Base-by-base conservation (phyloP, 2,797 vertebrate genomes). In the Chrosomus eos region DNA sequence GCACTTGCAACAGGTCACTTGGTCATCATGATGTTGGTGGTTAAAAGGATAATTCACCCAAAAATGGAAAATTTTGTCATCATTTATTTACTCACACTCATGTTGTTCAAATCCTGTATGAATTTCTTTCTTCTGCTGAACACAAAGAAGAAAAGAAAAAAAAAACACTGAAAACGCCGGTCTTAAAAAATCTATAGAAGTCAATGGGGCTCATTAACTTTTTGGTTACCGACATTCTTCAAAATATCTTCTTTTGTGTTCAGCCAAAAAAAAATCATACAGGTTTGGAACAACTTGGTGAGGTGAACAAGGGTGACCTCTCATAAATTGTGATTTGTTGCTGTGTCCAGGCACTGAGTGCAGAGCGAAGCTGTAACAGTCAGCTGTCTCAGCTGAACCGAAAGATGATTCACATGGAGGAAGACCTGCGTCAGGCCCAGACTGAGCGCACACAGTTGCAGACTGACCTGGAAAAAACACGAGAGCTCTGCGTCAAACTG, bases 401-500 rank as follows among this genome's bases (percentile, higher is more conserved):
- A 36, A 94, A 91, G 75, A 80, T 93, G 83, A 87, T 92, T 88
- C 92, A 94, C 90, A 91, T 93, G 88, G 92, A 95, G 85, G 90
- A 93, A 80, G 93, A 95, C 31, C 92, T 95, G 83, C 89, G 91
- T 45, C 93, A 93, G 67, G 79, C 89, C 26, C 91, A 90, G 76
- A 81, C 80, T 76, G 92, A 95, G 74, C 93, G 91, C 83, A 85
- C 89, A 23, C 89, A 92, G 85, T 68, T 92, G 45, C 90, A 94
- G 88, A 88, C 88, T 86, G 94, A 96, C 89, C 90, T 96, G 87
- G 91, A 93, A 83, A 94, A 93, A 80, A 91, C 92, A 31, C 89
- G 92, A 43, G 92, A 95, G 72, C 93, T 95, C 83, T 95, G 93
- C 55, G 89, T 95, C 90, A 96, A 96, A 91, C 90, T 96, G 78